Evolutionary conservation across 1,140 invertebrate species (phyloP).

Genomic region (Meteorus sp.): DNA sequence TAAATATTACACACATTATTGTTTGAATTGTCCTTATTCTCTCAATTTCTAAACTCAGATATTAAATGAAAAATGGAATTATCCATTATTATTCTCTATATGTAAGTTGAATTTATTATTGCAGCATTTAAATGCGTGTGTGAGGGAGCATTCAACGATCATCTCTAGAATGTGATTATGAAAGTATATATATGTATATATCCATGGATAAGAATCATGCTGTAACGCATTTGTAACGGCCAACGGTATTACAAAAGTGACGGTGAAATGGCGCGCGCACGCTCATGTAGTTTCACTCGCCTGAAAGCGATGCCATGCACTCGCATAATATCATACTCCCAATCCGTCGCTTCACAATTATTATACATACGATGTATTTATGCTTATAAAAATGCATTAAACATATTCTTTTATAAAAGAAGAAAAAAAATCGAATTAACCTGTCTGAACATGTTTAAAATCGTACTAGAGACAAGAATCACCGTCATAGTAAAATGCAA

Average conservation of each 20-base stretch:
- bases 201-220: constrained; percentile 35
- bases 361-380: constrained; percentile 26
- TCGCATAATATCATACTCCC: constrained; percentile 34
- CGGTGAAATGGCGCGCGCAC: constrained; percentile 44
- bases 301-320: constrained; percentile 43
- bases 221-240: constrained; percentile 40
- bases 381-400: not conserved
- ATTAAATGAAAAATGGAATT: too few species aligned
- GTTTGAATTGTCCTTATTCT: too few species aligned
- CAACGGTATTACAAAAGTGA: constrained; percentile 55
- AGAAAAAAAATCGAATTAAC: too few species aligned
- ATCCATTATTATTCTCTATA: not conserved
- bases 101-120: not conserved
- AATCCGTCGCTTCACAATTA: constrained; percentile 30
- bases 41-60: too few species aligned
- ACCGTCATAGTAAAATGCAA: too few species aligned
- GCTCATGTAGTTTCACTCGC: constrained; percentile 42
- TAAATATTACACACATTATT: too few species aligned
- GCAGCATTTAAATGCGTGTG: not conserved
- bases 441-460: too few species aligned
- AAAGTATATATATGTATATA: constrained; percentile 15
- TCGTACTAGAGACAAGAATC: too few species aligned
- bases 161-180: constrained; percentile 16
- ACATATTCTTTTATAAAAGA: too few species aligned
- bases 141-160: not conserved